phyloP scores from a whole-genome alignment of 2,888 invertebrate species.

The Myathropa florea region DNA sequence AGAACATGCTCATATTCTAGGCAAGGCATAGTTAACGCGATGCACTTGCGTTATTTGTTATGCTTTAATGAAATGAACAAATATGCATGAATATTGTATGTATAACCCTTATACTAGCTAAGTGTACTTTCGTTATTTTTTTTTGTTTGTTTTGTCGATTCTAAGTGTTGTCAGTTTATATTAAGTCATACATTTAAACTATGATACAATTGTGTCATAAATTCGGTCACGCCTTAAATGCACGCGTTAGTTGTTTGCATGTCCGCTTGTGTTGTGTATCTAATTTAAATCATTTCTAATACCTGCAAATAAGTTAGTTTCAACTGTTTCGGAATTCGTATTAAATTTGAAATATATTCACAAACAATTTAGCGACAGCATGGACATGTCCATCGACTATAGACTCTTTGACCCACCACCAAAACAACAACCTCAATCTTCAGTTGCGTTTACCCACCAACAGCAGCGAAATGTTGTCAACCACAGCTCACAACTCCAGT shows the following conservation, averaged over 20 bases:
- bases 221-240: background rate
- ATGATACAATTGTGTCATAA: background rate
- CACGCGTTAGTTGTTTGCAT: background rate
- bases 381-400: constrained; percentile 80
- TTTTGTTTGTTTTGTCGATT: background rate
- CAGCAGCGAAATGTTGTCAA: constrained; percentile 70
- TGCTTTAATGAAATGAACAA: background rate
- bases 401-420: constrained; percentile 79
- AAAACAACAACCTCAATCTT: constrained; percentile 76
- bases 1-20: constrained; percentile 49
- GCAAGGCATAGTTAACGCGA: constrained; percentile 56
- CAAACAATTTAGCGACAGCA: constrained; percentile 74
- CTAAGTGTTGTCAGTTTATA: background rate
- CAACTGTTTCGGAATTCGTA: background rate
- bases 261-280: background rate
- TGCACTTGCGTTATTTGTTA: constrained; percentile 42
- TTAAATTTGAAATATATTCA: background rate
- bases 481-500: constrained; percentile 72
- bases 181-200: background rate
- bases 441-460: constrained; percentile 67
- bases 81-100: background rate
- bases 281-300: background rate
- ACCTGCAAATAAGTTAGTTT: background rate
- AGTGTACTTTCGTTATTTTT: too few species aligned
- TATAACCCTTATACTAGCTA: background rate